These are phyloP conservation scores for Dimorphilus gyrociliatus DNA, from an alignment of 2,888 invertebrate genomes.

Conservation along the genomic window DNA sequence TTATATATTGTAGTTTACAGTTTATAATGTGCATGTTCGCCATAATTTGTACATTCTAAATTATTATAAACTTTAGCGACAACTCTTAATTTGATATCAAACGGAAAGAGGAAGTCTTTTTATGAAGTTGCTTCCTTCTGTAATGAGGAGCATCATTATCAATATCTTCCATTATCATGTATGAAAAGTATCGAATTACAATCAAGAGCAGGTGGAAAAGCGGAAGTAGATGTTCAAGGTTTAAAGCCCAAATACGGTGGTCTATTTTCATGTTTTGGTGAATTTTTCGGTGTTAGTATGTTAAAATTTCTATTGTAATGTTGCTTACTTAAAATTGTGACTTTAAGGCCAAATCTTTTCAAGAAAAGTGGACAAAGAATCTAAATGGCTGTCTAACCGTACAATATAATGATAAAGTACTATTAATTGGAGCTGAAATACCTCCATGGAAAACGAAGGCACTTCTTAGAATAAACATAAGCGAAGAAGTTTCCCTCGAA, in stretches of 20 bases:
- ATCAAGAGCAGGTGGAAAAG: conserved; percentile 1
- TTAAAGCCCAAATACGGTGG: too few relatives aligned
- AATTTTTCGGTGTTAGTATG: not conserved
- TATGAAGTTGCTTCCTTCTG: conserved; percentile 1
- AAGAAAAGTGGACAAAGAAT: not conserved
- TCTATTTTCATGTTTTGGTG: not conserved
- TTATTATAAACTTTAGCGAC: not conserved
- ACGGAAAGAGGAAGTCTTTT: too few relatives aligned
- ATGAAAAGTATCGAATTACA: conserved; percentile 1
- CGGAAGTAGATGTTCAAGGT: not conserved
- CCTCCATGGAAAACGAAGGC: not conserved
- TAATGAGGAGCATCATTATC: conserved; percentile 3
- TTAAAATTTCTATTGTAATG: not conserved
- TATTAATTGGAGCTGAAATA: not conserved
- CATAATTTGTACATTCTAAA: not conserved
- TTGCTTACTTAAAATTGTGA: too few relatives aligned
- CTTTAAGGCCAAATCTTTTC: not conserved
- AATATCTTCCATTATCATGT: not conserved
- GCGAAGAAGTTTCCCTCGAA: not conserved
- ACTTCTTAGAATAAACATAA: not conserved
- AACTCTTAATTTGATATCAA: too few relatives aligned
- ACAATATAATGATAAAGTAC: conserved; percentile 1
- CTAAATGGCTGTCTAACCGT: not conserved
- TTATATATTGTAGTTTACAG: not conserved
- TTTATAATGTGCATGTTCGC: not conserved